Evolutionary conservation across 2,888 invertebrate genomes (phyloP).

Genomic region (Hedychridium roseum): DNA sequence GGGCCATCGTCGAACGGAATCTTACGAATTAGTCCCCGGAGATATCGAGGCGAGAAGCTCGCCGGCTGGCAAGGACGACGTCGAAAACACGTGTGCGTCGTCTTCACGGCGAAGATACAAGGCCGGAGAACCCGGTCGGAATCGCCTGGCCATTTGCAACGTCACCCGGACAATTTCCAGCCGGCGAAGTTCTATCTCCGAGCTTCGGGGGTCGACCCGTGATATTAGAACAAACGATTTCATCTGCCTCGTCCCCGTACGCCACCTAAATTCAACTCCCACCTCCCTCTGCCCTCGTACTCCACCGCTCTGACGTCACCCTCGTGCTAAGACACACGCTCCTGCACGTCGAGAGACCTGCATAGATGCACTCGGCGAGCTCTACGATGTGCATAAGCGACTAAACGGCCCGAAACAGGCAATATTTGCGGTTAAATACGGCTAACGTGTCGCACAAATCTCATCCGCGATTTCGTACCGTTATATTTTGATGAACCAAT

Average conservation of each 20-base stretch:
- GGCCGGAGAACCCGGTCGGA: constrained; percentile 15
- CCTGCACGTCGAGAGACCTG: too few relatives aligned
- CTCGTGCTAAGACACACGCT: too few relatives aligned
- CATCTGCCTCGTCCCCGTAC: constrained; percentile 23
- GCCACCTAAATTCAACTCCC: constrained; percentile 1
- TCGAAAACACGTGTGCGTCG: constrained; percentile 15
- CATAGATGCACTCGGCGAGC: too few relatives aligned
- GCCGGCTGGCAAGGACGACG: constrained; percentile 7
- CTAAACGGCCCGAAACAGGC: too few relatives aligned
- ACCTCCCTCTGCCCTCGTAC: constrained; percentile 1
- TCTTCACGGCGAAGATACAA: constrained; percentile 14
- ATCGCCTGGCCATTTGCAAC: constrained; percentile 31
- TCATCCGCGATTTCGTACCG: too few relatives aligned
- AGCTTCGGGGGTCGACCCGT: constrained; percentile 23
- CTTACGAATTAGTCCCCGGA: constrained; percentile 27
- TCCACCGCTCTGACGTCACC: neutral
- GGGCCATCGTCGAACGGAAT: constrained; percentile 21
- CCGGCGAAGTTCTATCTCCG: constrained; percentile 34
- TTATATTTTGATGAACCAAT: too few relatives aligned
- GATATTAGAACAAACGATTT: constrained; percentile 44
- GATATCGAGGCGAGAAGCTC: constrained; percentile 20
- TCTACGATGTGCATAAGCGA: too few relatives aligned
- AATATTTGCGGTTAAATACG: too few relatives aligned
- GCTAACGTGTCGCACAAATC: too few relatives aligned
- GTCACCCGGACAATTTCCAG: constrained; percentile 38